Evolutionary conservation across 2,113 vertebrate genomes (phyloP).

Genomic region (Salminus brasiliensis): DNA sequence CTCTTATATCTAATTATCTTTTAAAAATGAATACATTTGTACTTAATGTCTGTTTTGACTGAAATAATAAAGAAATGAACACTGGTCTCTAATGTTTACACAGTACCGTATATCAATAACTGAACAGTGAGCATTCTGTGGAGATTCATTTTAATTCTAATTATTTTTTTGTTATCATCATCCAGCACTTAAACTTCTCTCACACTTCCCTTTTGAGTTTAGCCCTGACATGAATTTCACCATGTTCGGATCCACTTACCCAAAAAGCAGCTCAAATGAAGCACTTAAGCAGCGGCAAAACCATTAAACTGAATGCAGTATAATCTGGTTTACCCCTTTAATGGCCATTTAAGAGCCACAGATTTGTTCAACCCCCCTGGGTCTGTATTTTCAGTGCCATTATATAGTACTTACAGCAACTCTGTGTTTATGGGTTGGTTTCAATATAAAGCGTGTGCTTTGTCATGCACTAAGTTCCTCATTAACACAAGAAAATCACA

Average conservation of each 20-base stretch:
- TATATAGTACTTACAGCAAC: constrained; percentile 1
- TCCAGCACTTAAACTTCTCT: neutral
- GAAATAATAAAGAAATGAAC: too few relatives aligned
- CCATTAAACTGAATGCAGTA: constrained; percentile 60
- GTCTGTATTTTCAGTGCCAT: neutral
- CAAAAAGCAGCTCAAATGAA: neutral
- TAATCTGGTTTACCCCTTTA: constrained; percentile 61
- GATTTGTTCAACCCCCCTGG: constrained; percentile 29
- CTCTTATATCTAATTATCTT: too few relatives aligned
- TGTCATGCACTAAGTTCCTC: too few relatives aligned
- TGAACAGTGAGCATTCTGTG: too few relatives aligned
- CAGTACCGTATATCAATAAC: neutral
- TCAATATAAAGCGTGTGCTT: neutral
- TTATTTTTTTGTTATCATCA: neutral
- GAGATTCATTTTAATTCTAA: neutral
- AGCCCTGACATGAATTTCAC: neutral
- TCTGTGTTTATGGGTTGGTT: neutral
- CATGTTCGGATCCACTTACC: neutral
- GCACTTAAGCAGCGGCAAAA: neutral
- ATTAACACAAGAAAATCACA: neutral
- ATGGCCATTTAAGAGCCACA: constrained; percentile 48
- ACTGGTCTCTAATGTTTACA: neutral
- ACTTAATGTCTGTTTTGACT: too few relatives aligned
- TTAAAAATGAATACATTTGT: too few relatives aligned
- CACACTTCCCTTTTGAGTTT: neutral